Evolutionary conservation across 2,888 invertebrate species (phyloP).

Genomic region (Volucella inflata): DNA sequence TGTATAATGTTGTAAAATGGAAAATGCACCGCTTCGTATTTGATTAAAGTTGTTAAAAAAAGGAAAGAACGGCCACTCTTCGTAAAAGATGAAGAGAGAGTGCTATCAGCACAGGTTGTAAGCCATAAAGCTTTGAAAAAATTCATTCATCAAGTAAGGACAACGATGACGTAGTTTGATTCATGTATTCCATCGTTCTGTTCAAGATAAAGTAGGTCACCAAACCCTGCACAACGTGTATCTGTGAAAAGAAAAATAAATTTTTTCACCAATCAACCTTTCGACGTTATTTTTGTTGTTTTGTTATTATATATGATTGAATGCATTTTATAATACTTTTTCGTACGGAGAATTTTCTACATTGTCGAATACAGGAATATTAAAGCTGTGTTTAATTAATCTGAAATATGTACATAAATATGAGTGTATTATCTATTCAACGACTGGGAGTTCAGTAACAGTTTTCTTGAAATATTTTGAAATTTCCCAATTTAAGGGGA

Average conservation of each 20-base stretch:
- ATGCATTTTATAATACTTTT: slow-evolving; percentile 1
- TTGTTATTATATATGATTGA: neutral
- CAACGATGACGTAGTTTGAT: slow-evolving; percentile 70
- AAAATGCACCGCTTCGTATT: too few relatives aligned
- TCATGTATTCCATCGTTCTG: slow-evolving; percentile 63
- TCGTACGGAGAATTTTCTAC: neutral
- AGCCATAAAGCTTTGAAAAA: slow-evolving; percentile 49
- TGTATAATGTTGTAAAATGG: too few relatives aligned
- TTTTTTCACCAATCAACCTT: slow-evolving; percentile 53
- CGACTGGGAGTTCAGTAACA: too few relatives aligned
- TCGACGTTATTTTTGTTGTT: slow-evolving; percentile 34
- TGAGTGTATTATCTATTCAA: too few relatives aligned
- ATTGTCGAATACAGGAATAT: too few relatives aligned
- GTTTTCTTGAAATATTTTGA: too few relatives aligned
- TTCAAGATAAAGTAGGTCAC: slow-evolving; percentile 70
- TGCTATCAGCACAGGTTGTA: slow-evolving; percentile 5
- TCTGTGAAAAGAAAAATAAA: slow-evolving; percentile 14
- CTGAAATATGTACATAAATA: too few relatives aligned
- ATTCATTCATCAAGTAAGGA: slow-evolving; percentile 75
- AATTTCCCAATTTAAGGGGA: too few relatives aligned
- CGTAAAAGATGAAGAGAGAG: neutral
- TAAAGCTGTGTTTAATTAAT: too few relatives aligned
- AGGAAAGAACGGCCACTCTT: too few relatives aligned
- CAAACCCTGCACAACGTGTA: slow-evolving; percentile 59
- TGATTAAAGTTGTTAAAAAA: too few relatives aligned